A percentile compares a stretch with the other conserved stretches of the same genome.
Conservation (phyloP, 30 jellyfish, hydroid and myxozoan species). For the Euphysa ruthae region DNA sequence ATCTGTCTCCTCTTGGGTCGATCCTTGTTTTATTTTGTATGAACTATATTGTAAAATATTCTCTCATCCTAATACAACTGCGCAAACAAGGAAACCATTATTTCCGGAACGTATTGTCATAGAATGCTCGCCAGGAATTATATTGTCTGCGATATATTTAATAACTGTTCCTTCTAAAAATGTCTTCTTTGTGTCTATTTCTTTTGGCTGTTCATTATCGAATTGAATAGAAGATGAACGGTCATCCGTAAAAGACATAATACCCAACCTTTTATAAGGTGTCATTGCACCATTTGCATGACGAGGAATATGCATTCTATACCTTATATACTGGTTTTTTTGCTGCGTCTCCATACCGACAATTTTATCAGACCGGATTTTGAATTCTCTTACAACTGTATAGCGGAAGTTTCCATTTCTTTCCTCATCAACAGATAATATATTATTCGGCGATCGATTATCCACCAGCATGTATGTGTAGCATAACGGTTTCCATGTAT, state of each 20-base stretch:
- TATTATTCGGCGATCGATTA: conserved; percentile 84
- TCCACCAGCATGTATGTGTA: conserved; percentile 93
- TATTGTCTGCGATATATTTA: conserved; percentile 67
- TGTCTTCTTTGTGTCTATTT: conserved; percentile 66
- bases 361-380: conserved; percentile 89
- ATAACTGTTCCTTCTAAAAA: conserved; percentile 94
- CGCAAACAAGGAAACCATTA: conserved; percentile 75
- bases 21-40: no score
- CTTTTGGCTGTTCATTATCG: conserved; percentile 41
- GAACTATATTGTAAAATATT: no score
- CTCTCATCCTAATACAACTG: conserved; percentile 75
- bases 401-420: conserved; percentile 71
- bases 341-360: conserved; percentile 91
- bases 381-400: conserved; percentile 81
- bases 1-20: no score
- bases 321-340: conserved; percentile 67
- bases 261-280: conserved; percentile 75
- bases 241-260: conserved; percentile 95
- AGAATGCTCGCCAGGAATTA: conserved; percentile 88
- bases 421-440: conserved; percentile 51
- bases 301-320: conserved; percentile 53
- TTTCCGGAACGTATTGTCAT: conserved; percentile 70
- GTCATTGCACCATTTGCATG: conserved; percentile 65
- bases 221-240: conserved; percentile 74
- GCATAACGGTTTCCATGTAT: conserved; percentile 91